Evolutionary conservation across 2,888 invertebrate genomes (phyloP), one percentile per base, ranked within the genome.

Genomic region (Cheilosia scutellata): DNA sequence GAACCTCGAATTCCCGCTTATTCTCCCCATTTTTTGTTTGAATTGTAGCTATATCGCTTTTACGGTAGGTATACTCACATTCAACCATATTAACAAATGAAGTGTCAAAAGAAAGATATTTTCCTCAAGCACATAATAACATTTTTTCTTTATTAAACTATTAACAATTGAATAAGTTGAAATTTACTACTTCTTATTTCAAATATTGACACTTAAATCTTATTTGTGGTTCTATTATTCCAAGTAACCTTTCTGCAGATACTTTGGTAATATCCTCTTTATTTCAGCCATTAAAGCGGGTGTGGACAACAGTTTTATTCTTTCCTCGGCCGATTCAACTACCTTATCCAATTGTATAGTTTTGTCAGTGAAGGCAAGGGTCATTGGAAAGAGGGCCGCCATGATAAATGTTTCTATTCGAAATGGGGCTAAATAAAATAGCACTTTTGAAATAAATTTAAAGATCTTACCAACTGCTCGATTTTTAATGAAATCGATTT

Each of bases 381-480:
- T 4, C 1, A 83, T n/a, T 0, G 68, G 68, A 5, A 68, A 31
- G 9, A 63, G 44, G 9, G 20, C 25, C 11, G 57, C 51, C 40
- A 77, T 0, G 5, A 77, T 13, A 7, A 72, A 62, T 0, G 51
- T 49, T 33, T 83, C 77, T 72, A 1, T n/a, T 44, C 13, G 25
- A 77, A 20, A 27, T 6, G 5, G 1, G 4, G n/a, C n/a, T 4
- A 5, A 4, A 20, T 13, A 6, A 1, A 7, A 27, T 4, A 11
- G 4, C 5, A 63, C 6, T 11, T 20, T 9, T n/a, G 13, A 25
- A 9, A 29, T 6, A 31, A 6, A 5, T 6, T 25, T 37, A 0
- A 16, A 11, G 4, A 16, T 4, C 88, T 70, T 86, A 90, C 90
- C 90, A 57, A 77, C 88, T 57, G 87, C 82, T 55, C 88, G 87